Base-by-base conservation (phyloP, 2,113 vertebrate genomes). In the Percina caprodes region DNA sequence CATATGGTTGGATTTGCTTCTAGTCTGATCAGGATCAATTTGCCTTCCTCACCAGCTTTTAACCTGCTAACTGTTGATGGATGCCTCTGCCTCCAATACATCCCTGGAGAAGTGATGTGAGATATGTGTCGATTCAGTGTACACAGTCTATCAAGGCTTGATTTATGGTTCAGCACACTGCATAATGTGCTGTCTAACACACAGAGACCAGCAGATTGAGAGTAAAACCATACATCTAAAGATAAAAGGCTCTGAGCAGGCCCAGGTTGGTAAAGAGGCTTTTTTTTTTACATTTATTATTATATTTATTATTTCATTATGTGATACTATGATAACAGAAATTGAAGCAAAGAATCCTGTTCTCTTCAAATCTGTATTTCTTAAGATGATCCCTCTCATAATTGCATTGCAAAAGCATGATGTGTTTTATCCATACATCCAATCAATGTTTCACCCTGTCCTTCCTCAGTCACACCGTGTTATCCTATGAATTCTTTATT, bases 61-160 rank as follows among this genome's bases (percentile, higher is more conserved):
- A 80, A 82, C 82, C 86, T 59, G 54, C 19, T 67, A 58, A 65
- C 49, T 73, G 67, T 65, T 87, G 89, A 89, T 87, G 49, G 74
- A 86, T 89, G 75, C 69, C 68, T 82, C 45, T 35, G 61, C 54
- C 54, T 77, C 55, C 58, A 58, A 23, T 26, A 16, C 24, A 35
- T 76, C 68, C 69, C 68, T 11, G 6, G 75, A 48, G 86, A 87
- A 48, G 10, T 56, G 72, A 79, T 74, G 70, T 79, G 80, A 84
- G 79, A 74, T 79, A 42, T 61, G 52, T 86, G 83, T 85, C n/a
- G 39, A 85, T 83, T 76, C 65, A 55, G 62, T 58, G 66, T 62
- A 63, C 58, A 69, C 48, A 73, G 49, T 80, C 77, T 49, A 74
- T 86, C 71, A 66, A 11, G 42, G 35, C 13, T 42, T 78, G 87